Evolutionary conservation across 2,797 vertebrate species (phyloP).

Genomic region (Lagodon rhomboides): DNA sequence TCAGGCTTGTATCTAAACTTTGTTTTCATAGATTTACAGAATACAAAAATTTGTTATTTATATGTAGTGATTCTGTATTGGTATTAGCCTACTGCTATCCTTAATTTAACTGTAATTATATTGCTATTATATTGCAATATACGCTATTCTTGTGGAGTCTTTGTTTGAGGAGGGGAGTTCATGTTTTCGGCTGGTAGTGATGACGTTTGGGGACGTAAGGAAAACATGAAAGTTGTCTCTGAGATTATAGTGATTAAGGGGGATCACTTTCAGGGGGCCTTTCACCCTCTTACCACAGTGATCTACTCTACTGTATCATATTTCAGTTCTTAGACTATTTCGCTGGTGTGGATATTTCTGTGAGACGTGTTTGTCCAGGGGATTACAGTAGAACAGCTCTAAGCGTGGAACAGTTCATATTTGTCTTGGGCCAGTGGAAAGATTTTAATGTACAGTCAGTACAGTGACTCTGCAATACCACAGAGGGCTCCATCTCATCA

Average conservation of each 20-base stretch:
- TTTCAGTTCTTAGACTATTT: slow-evolving; percentile 65
- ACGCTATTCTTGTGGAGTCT: slow-evolving; percentile 81
- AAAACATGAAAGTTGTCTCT: slow-evolving; percentile 9
- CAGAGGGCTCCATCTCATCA: slow-evolving; percentile 46
- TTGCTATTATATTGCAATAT: slow-evolving; percentile 86
- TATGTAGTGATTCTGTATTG: slow-evolving; percentile 87
- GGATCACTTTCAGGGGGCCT: slow-evolving; percentile 28
- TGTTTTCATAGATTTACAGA: slow-evolving; percentile 79
- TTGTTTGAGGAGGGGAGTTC: slow-evolving; percentile 64
- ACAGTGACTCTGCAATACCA: slow-evolving; percentile 38
- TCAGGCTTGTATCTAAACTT: slow-evolving; percentile 68
- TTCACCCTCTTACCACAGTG: slow-evolving; percentile 33
- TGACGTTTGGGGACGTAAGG: slow-evolving; percentile 17
- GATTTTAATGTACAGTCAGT: slow-evolving; percentile 17
- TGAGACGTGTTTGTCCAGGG: slow-evolving; percentile 56
- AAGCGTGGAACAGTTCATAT: slow-evolving; percentile 49
- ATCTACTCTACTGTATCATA: slow-evolving; percentile 71
- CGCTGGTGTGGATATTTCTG: slow-evolving; percentile 59
- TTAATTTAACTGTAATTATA: slow-evolving; percentile 85
- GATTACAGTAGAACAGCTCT: slow-evolving; percentile 47
- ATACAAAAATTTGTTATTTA: slow-evolving; percentile 83
- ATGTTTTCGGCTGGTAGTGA: slow-evolving; percentile 44
- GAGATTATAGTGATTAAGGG: slow-evolving; percentile 25
- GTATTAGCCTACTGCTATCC: slow-evolving; percentile 83
- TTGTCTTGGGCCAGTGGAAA: slow-evolving; percentile 51